Conservation (phyloP, 2,888 invertebrate species). For the Eupithecia subumbrata region DNA sequence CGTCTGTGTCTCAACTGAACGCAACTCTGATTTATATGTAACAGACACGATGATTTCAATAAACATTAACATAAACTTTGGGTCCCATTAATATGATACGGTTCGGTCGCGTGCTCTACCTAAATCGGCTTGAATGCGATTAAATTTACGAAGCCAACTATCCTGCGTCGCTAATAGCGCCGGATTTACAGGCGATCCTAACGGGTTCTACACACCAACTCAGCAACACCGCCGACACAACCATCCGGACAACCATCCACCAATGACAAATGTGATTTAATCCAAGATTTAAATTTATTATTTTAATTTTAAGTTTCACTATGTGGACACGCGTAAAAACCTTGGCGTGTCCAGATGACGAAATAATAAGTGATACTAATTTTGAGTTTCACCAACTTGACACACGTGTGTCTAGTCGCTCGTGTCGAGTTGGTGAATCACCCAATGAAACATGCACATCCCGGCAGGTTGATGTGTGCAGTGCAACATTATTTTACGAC, state of each 20-base stretch:
- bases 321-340: too few relatives aligned
- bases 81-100: neutral
- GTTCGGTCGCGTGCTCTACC: neutral
- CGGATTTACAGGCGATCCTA: neutral
- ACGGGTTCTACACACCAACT: neutral
- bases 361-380: too few relatives aligned
- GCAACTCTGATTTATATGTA: neutral
- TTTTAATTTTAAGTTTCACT: too few relatives aligned
- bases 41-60: neutral
- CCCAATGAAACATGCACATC: neutral
- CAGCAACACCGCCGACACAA: neutral
- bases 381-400: too few relatives aligned
- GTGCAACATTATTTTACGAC: neutral
- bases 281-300: too few relatives aligned
- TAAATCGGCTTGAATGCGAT: constrained; percentile 5
- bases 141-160: constrained; percentile 12
- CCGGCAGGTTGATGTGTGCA: neutral
- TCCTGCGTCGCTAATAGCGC: neutral
- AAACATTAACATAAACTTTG: constrained; percentile 4
- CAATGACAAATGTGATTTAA: too few relatives aligned
- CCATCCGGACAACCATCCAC: neutral
- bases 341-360: too few relatives aligned
- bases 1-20: neutral
- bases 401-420: too few relatives aligned
- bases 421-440: too few relatives aligned